A percentile compares a stretch with the other conserved stretches of the same genome.
Conservation (phyloP, 1,140 invertebrate genomes). For the Gryllus bimaculatus region DNA sequence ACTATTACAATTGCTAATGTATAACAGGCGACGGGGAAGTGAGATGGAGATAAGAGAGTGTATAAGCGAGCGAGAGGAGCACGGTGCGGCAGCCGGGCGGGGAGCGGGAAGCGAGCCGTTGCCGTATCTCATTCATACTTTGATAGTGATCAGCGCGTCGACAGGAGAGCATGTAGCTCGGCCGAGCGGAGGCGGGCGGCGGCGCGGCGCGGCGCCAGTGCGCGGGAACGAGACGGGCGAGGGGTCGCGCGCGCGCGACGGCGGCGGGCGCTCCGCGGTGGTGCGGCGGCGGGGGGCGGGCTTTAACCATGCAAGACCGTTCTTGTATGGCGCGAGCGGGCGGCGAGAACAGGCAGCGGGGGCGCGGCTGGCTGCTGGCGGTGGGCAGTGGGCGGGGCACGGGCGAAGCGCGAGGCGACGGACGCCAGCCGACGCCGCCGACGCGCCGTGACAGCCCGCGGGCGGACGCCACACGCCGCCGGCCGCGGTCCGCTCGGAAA, state of each 20-base stretch:
- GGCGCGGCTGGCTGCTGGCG: background rate
- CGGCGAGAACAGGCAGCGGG: constrained; percentile 8
- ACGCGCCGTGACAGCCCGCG: too few relatives aligned
- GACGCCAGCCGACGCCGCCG: too few relatives aligned
- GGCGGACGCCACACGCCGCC: too few relatives aligned
- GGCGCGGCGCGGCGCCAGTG: constrained; percentile 12
- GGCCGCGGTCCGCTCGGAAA: too few relatives aligned
- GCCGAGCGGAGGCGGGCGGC: background rate
- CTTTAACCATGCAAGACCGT: constrained; percentile 20
- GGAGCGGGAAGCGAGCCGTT: background rate
- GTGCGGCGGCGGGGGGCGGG: background rate
- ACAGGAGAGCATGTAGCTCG: constrained; percentile 9
- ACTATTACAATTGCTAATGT: constrained; percentile 21
- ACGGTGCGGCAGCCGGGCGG: background rate
- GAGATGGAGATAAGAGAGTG: background rate
- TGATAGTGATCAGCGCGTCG: constrained; percentile 22
- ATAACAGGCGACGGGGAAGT: constrained; percentile 13
- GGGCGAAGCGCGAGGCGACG: too few relatives aligned
- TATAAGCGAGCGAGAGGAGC: constrained; percentile 2
- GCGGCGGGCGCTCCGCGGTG: too few relatives aligned
- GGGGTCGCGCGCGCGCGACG: background rate
- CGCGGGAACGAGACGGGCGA: background rate
- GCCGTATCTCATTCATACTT: constrained; percentile 24
- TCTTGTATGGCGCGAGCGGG: constrained; percentile 13
- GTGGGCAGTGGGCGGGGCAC: background rate